Base-by-base conservation (phyloP, 2,113 vertebrate genomes). In the Rhinoderma darwinii region DNA sequence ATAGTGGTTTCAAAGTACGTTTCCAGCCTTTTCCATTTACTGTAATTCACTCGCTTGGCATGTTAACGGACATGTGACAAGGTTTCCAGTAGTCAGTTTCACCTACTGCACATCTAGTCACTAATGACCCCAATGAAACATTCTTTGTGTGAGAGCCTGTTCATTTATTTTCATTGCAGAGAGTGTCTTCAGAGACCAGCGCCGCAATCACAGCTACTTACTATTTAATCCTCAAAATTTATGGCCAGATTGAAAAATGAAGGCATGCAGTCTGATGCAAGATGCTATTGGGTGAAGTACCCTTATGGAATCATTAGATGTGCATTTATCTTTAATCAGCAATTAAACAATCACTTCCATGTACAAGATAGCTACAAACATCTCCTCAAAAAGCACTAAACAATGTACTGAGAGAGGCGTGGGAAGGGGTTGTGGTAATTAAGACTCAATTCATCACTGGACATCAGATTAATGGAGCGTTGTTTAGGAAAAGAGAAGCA, bases 51-150 rank as follows among this genome's bases (percentile, higher is more conserved):
- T 82, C 35, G 47, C n/a, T 82, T 82, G 78, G 78, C 78, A 82
- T 88, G 90, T 88, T 82, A 90, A 89, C 89, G 88, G 88, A 90
- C 89, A 91, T 74, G 89, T 93, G 92, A 90, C 92, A 94, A 90
- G 91, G 90, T 91, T 93, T 91, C 92, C 92, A 91, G 90, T 90
- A 90, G 89, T 91, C 89, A 94, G 93, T 93, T 93, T 92, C 93
- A 94, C 93, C 91, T 93, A 90, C 90, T 88, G 88, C 77, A 93
- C 93, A 91, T 94, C 92, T 92, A 91, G 91, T 91, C 93, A 92
- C 94, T 97, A 97, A 97, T 96, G 95, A 94, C 92, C 91, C 90
- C 96, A 96, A 97, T 97, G 96, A 97, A 97, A 94, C 95, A 96
- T 96, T 96, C 94, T 96, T 96, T 95, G 93, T 94, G 94, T 93